Conservation (phyloP, 2,113 vertebrate species). For the Recurvirostra avosetta region DNA sequence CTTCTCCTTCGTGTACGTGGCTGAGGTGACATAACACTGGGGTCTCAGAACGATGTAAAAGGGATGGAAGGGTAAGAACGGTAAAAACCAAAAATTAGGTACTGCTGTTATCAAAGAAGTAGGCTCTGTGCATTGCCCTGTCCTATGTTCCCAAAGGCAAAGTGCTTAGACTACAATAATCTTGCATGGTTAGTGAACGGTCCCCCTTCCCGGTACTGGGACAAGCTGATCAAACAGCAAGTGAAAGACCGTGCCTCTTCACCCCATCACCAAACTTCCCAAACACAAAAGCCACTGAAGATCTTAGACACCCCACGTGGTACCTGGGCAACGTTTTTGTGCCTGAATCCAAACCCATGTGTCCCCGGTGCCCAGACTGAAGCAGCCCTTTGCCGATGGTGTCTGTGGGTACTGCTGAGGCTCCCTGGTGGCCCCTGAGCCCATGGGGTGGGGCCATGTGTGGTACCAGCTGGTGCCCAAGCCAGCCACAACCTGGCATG, state of each 20-base stretch:
- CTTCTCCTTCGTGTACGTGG: accelerated
- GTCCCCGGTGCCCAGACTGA: not conserved
- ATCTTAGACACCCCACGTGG: not conserved
- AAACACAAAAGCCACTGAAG: not conserved
- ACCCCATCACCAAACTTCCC: accelerated
- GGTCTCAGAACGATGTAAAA: not conserved
- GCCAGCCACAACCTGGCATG: not conserved
- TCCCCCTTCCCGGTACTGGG: not conserved
- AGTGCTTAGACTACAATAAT: not conserved
- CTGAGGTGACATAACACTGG: not conserved
- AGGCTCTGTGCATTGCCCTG: not conserved
- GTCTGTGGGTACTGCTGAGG: not conserved
- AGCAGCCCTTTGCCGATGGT: not conserved
- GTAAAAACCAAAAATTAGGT: not conserved
- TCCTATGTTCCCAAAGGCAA: not conserved
- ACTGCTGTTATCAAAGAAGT: not conserved
- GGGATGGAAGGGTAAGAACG: not conserved
- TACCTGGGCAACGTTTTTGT: not conserved
- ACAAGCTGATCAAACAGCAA: not conserved
- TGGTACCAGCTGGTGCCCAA: not conserved
- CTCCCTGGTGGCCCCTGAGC: accelerated
- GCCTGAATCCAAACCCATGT: accelerated
- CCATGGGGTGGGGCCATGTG: accelerated
- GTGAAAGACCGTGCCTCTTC: not conserved
- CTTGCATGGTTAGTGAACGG: accelerated